Evolutionary conservation across 2,797 vertebrate species (phyloP).

Genomic region (Cossypha polioptera): DNA sequence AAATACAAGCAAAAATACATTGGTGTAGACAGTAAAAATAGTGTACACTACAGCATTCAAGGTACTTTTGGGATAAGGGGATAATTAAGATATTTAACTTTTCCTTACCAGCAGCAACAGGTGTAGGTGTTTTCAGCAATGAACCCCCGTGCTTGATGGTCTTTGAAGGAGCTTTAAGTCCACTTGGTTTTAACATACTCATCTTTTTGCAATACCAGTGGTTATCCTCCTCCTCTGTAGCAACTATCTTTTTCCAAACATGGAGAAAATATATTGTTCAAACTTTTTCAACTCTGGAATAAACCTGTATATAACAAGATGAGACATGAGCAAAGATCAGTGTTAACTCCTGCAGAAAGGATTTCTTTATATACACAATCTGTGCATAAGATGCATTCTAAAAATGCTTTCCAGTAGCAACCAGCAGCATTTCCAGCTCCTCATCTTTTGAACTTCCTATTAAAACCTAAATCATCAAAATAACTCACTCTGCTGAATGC

Average conservation of each 20-base stretch:
- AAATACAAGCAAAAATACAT: background rate
- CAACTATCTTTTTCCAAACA: conserved; percentile 81
- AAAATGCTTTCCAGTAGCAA: background rate
- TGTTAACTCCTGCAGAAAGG: background rate
- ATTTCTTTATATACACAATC: background rate
- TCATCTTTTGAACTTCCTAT: background rate
- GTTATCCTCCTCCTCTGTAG: conserved; percentile 63
- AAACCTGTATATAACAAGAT: conserved; percentile 46
- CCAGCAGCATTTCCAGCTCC: background rate
- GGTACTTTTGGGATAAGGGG: background rate
- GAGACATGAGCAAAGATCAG: background rate
- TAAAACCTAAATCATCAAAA: background rate
- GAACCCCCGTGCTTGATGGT: conserved; percentile 83
- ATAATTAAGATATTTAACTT: background rate
- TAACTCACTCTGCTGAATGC: background rate
- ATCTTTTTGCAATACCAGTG: conserved; percentile 72
- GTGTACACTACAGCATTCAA: background rate
- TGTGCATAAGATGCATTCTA: background rate
- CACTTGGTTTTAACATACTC: conserved; percentile 88
- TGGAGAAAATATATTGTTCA: conserved; percentile 71
- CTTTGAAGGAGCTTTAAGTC: conserved; percentile 92
- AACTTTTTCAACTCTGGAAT: conserved; percentile 15
- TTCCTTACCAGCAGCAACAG: conserved; percentile 74
- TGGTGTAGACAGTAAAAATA: background rate
- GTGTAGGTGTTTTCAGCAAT: conserved; percentile 77